Evolutionary conservation across 2,113 vertebrate genomes (phyloP).

Genomic region (Salvelinus namaycush): DNA sequence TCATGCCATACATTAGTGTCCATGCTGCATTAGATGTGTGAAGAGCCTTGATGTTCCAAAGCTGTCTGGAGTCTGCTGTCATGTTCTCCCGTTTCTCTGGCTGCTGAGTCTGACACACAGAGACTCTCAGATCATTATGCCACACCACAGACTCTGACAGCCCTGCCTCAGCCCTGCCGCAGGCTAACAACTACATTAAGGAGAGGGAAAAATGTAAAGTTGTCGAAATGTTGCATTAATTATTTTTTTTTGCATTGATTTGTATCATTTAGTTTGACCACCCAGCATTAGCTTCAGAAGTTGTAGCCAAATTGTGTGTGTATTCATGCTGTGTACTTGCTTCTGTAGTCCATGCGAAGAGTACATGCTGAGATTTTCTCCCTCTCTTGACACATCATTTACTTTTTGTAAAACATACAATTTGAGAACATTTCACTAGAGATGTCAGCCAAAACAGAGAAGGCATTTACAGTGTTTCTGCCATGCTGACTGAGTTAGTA

Average conservation of each 20-base stretch:
- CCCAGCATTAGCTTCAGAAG: neutral
- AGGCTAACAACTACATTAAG: neutral
- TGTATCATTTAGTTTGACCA: neutral
- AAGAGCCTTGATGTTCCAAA: slow-evolving; percentile 45
- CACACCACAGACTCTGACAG: slow-evolving; percentile 28
- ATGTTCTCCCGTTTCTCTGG: slow-evolving; percentile 29
- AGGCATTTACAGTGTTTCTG: slow-evolving; percentile 15
- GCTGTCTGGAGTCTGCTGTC: slow-evolving; percentile 53
- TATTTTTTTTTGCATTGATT: neutral
- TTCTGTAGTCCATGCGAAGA: slow-evolving; percentile 6
- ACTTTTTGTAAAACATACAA: slow-evolving; percentile 12
- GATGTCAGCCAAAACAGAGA: slow-evolving; percentile 3
- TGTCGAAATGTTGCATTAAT: neutral
- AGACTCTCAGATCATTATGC: slow-evolving; percentile 15
- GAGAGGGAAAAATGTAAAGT: neutral
- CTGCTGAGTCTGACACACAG: neutral
- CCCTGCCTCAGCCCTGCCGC: neutral
- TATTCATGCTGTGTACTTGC: neutral
- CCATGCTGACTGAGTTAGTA: slow-evolving; percentile 19
- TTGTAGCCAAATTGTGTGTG: neutral
- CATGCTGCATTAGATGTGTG: slow-evolving; percentile 32
- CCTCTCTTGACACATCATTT: slow-evolving; percentile 21
- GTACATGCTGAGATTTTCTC: slow-evolving; percentile 23
- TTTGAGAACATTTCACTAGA: slow-evolving; percentile 17
- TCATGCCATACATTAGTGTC: slow-evolving; percentile 33